Evolutionary conservation across 2,113 vertebrate species (phyloP), one percentile per base, ranked within the genome.

Genomic region (Rhagologus leucostigma): DNA sequence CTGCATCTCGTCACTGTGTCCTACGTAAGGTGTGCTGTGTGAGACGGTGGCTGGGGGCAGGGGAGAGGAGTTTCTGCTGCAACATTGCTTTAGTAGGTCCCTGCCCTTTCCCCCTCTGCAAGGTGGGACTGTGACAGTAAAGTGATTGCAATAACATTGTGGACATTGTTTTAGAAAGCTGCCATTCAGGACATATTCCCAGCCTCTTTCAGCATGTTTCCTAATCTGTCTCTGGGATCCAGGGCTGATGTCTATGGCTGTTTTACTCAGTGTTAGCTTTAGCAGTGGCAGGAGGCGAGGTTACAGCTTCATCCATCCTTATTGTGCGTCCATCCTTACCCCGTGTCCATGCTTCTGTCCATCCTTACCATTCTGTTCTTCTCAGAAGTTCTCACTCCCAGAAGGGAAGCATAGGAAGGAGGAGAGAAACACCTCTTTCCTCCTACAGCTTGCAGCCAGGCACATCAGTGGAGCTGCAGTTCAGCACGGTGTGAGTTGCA

Each of bases 1-100:
- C 79, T 41, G n/a, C 1, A 0, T 30, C 32, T 47, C 37, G 22
- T 39, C 1, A 0, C 32, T 2, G 3, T 47, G 65, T 46, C 57
- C 57, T 57, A 2, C 0, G 1, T 13, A n/a, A 52, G 37, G 29
- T 50, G 26, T 52, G 69, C 50, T 56, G 23, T 18, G 17, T 11
- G 42, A 70, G 49, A 6, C 23, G 21, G n/a, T 52, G 60, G 23
- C 64, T 56, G 42, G 17, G 26, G 26, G 13, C 41, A 69, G 29
- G 0, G 0, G 22, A 56, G 29, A 56, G 32, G 9, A 33, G 37
- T 33, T 76, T 65, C 46, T 88, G 75, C 53, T 60, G 4, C 19
- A 35, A 2, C 17, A 5, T 4, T 39, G 30, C 37, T 74, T 59
- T 24, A 17, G 39, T 23, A 16, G 22, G 12, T 55, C 11, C 30